phyloP scores from a whole-genome alignment of 2,888 invertebrate genomes.

The Caenorhabditis uteleia region DNA sequence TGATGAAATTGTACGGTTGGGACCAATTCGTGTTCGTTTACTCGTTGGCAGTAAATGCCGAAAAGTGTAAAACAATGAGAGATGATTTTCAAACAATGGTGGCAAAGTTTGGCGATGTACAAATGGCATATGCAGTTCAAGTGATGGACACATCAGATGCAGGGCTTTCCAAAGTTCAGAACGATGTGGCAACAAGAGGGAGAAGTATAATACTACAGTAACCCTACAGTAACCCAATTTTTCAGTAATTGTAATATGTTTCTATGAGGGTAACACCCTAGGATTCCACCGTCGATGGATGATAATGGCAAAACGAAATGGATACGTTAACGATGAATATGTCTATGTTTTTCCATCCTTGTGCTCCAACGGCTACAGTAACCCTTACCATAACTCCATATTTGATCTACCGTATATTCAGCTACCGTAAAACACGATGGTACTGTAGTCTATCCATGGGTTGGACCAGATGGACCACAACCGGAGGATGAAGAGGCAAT shows the following conservation, averaged over 20 bases:
- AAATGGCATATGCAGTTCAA: not conserved
- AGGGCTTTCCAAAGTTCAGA: not conserved
- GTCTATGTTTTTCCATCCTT: conserved; percentile 46
- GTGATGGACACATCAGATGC: not conserved
- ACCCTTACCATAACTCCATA: not conserved
- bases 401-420: not conserved
- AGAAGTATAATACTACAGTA: too few relatives aligned
- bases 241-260: conserved; percentile 45
- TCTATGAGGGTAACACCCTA: conserved; percentile 30
- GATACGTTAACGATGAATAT: conserved; percentile 52
- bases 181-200: not conserved
- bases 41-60: not conserved
- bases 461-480: conserved; percentile 11
- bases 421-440: conserved; percentile 14
- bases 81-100: conserved; percentile 2
- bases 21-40: conserved; percentile 2
- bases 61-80: not conserved
- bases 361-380: conserved; percentile 36
- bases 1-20: conserved; percentile 3
- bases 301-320: conserved; percentile 17
- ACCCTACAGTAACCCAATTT: not conserved
- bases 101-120: not conserved
- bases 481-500: conserved; percentile 18
- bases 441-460: conserved; percentile 19
- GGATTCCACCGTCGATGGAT: conserved; percentile 27